Percentiles rank a stretch among this genome's conserved stretches.
Evolutionary conservation across 2,797 vertebrate genomes (phyloP).

Genomic region (Lindbergichthys nudifrons): DNA sequence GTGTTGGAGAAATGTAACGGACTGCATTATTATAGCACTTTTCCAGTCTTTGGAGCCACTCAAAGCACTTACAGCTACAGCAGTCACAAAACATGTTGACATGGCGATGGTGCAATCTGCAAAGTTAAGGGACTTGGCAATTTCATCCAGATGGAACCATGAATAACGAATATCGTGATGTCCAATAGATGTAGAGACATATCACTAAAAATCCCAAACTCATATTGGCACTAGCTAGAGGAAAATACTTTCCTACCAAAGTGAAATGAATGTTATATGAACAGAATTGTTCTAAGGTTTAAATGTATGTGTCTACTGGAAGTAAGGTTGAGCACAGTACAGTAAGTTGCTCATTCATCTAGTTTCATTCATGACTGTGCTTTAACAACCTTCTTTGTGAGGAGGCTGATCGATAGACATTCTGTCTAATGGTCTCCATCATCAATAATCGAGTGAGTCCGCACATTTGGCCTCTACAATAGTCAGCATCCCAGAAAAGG

Average conservation of each 20-base stretch:
- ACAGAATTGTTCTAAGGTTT: neutral
- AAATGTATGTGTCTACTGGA: conserved; percentile 25
- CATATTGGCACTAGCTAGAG: neutral
- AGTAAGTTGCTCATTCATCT: conserved; percentile 6
- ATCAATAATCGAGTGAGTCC: conserved; percentile 76
- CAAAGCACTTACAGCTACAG: too few relatives aligned
- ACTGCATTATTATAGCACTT: too few relatives aligned
- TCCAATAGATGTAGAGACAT: neutral
- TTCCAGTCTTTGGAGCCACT: neutral
- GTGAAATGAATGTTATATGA: neutral
- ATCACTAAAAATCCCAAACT: neutral
- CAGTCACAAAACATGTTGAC: too few relatives aligned
- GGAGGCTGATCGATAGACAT: conserved; percentile 68
- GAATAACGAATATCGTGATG: neutral
- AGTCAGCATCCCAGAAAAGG: conserved; percentile 28
- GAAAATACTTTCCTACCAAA: neutral
- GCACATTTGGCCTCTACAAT: conserved; percentile 31
- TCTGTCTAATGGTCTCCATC: conserved; percentile 72
- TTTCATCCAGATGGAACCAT: neutral
- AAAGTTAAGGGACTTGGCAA: neutral
- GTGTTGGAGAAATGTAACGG: neutral
- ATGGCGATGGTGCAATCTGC: neutral
- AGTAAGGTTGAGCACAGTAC: too few relatives aligned
- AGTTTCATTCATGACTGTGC: conserved; percentile 25
- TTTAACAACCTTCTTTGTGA: conserved; percentile 25